These are phyloP conservation scores for Bombus terrestris DNA, from an alignment of 1,140 invertebrate genomes.

Conservation along the genomic window DNA sequence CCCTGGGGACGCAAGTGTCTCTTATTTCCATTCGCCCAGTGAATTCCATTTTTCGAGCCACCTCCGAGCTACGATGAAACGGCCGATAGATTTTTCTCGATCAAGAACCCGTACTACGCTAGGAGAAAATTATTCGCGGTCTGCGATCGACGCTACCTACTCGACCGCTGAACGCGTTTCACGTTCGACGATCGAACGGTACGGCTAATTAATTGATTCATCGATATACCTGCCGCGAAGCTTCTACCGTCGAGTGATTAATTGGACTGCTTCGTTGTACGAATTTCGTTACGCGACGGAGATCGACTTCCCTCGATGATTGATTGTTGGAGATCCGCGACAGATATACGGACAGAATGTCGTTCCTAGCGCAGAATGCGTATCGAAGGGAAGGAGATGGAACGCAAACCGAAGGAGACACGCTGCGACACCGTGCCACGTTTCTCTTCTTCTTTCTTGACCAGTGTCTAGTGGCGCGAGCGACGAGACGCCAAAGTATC, in stretches of 20 bases:
- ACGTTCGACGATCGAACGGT: slow-evolving; percentile 42
- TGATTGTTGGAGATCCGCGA: slow-evolving; percentile 29
- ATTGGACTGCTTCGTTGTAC: slow-evolving; percentile 56
- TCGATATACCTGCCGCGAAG: slow-evolving; percentile 39
- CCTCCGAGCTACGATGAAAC: slow-evolving; percentile 9
- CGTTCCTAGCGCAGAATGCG: not conserved
- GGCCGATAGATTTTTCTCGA: slow-evolving; percentile 5
- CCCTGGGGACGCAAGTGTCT: slow-evolving; percentile 51
- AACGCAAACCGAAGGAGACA: no score
- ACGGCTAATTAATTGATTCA: slow-evolving; percentile 57
- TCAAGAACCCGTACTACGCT: not conserved
- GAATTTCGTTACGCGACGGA: slow-evolving; percentile 55
- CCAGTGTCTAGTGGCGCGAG: not conserved
- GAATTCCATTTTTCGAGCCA: slow-evolving; percentile 31
- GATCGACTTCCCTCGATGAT: slow-evolving; percentile 54
- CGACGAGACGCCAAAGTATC: not conserved
- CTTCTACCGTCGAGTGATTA: slow-evolving; percentile 47
- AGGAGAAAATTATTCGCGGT: slow-evolving; percentile 29
- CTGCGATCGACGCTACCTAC: slow-evolving; percentile 28
- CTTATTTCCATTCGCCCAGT: slow-evolving; percentile 27
- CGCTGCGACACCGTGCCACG: no score
- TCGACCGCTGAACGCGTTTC: slow-evolving; percentile 32
- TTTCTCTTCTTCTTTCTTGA: not conserved
- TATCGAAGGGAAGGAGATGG: not conserved
- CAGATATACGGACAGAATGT: slow-evolving; percentile 33